Conservation (phyloP, 2,888 invertebrate species). For the Autographa gamma region DNA sequence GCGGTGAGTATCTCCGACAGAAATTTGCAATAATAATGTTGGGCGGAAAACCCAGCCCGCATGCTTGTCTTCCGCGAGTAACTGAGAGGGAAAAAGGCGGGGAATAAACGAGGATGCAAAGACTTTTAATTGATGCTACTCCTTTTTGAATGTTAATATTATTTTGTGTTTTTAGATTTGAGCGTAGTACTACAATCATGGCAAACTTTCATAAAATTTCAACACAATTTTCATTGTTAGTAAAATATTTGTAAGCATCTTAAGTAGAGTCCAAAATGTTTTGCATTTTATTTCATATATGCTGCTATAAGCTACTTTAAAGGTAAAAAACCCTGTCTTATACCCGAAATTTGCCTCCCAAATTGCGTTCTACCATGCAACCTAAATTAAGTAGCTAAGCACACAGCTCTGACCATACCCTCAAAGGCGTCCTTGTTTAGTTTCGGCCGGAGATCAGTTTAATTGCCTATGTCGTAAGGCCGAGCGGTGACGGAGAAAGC, state of each 20-base stretch:
- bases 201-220: neutral
- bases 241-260: neutral
- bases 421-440: slow-evolving; percentile 60
- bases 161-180: neutral
- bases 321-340: slow-evolving; percentile 16
- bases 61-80: slow-evolving; percentile 24
- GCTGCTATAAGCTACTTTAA: neutral
- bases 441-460: slow-evolving; percentile 58
- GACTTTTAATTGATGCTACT: slow-evolving; percentile 21
- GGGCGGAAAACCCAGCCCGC: slow-evolving; percentile 40
- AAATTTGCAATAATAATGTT: slow-evolving; percentile 70
- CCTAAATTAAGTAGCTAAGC: slow-evolving; percentile 59
- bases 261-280: neutral
- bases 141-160: slow-evolving; percentile 13
- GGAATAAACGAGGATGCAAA: slow-evolving; percentile 8
- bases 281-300: neutral
- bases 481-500: slow-evolving; percentile 54
- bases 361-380: slow-evolving; percentile 50
- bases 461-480: slow-evolving; percentile 60
- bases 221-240: neutral
- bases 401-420: slow-evolving; percentile 50
- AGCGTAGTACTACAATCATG: neutral
- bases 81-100: slow-evolving; percentile 6
- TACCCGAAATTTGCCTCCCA: slow-evolving; percentile 48
- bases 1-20: slow-evolving; percentile 66